Base-by-base conservation (phyloP, 1,140 invertebrate species). In the Drosophila persimilis region DNA sequence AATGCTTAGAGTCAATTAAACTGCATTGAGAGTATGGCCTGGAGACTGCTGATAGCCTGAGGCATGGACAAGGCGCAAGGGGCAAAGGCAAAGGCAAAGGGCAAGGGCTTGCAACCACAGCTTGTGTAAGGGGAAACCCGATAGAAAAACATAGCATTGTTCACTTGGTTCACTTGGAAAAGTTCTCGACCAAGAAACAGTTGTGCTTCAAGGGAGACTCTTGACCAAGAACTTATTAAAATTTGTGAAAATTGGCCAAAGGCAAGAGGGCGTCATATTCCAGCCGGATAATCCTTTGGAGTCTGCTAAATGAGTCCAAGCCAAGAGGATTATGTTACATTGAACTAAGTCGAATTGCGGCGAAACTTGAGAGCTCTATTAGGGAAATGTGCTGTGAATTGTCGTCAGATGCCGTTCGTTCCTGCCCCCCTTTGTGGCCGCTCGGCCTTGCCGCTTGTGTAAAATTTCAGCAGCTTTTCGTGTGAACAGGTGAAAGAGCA, bases 1-100 rank as follows among this genome's bases (percentile, higher is more conserved):
- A 86, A 86, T 80, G 78, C 81, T 85, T 86, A 86, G 80, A 80
- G 77, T 85, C 81, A 77, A 85, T 85, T 80, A 85, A 85, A 77
- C 43, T 52, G 45, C 50, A 43, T 63, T 20, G 29, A 39, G 31
- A 44, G 43, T 46, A 52, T 39, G 35, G 20, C 26, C 39, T 5
- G 39, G n/a, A 5, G 24, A 26, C 24, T 26, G 24, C 4, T 5
- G 24, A 26, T 4, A 26, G 24, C 3, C 24, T 26, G 4, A 4
- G 1, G 24, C 24, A 26, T 26, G 24, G 5, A 24, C 24, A 24
- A 24, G 24, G 4, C 24, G 5, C 24, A 26, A 24, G 24, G 4
- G 24, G 24, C 24, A 39, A 20, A 20, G 20, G 20, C 26, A 43
- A 29, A 1, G 6, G 29, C n/a, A n/a, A n/a, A n/a, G n/a, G n/a